Percentiles rank a stretch among this genome's conserved stretches.
Conservation (phyloP, 2,797 vertebrate species). For the Coluber constrictor region DNA sequence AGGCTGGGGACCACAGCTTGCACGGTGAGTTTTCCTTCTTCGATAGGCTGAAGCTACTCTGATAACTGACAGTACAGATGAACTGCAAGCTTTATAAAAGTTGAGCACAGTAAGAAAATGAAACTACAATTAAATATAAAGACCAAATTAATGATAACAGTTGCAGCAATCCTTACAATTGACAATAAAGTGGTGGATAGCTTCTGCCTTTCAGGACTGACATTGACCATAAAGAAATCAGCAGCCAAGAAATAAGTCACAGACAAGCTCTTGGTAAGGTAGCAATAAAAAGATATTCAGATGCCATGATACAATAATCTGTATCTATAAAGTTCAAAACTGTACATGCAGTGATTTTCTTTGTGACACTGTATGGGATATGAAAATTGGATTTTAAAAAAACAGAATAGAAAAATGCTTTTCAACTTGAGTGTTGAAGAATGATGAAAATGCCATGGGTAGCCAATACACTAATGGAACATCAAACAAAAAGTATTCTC, state of each 20-base stretch:
- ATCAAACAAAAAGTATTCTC: not conserved
- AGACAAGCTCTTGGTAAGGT: not conserved
- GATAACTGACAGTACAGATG: not conserved
- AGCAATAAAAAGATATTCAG: not conserved
- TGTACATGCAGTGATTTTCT: not conserved
- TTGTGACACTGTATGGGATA: not conserved
- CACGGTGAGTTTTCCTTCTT: not conserved
- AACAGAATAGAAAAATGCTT: not conserved
- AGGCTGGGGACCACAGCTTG: no score
- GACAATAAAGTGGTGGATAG: not conserved
- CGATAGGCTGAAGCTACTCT: not conserved
- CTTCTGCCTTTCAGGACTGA: not conserved
- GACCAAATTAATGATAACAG: not conserved
- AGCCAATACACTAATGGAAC: not conserved
- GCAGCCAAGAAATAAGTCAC: not conserved
- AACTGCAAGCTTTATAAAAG: not conserved
- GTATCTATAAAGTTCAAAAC: not conserved
- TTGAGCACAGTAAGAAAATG: not conserved
- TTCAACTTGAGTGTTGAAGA: not conserved
- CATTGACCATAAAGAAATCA: not conserved
- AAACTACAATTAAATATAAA: not conserved
- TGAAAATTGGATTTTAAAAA: not conserved
- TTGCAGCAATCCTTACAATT: not conserved
- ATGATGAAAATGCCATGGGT: not conserved
- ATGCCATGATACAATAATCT: not conserved